These are phyloP conservation scores for Stichopus horrens DNA, from an alignment of 53 echinoderm and acorn worm species.

Conservation along the genomic window DNA sequence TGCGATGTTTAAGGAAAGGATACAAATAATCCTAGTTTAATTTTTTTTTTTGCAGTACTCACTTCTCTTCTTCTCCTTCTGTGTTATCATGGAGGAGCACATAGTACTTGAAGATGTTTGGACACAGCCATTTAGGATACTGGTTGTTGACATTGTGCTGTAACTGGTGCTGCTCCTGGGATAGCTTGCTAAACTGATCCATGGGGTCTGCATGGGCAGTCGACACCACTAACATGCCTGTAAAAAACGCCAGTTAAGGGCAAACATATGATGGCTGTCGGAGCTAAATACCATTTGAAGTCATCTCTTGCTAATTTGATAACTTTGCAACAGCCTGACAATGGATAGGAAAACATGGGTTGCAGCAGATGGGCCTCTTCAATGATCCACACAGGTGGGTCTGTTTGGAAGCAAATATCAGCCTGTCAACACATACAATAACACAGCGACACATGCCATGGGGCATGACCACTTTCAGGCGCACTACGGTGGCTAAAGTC, in stretches of 20 bases:
- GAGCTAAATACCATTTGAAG: not conserved
- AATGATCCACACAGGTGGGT: not conserved
- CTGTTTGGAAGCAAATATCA: no score
- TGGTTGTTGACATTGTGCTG: constrained; percentile 75
- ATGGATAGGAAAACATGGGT: no score
- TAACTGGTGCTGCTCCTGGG: constrained; percentile 89
- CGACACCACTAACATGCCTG: constrained; percentile 98
- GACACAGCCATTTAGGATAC: constrained; percentile 90
- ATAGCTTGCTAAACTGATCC: constrained; percentile 95
- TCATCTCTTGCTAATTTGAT: not conserved
- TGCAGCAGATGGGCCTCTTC: no score
- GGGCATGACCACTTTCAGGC: no score
- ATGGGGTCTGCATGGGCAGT: constrained; percentile 85
- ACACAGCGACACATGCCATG: no score
- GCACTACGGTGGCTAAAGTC: no score
- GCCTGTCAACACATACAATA: no score
- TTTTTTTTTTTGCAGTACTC: constrained; percentile 51
- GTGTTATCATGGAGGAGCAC: constrained; percentile 94
- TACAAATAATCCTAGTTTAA: not conserved
- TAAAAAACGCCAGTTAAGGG: constrained; percentile 53
- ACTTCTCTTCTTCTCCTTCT: constrained; percentile 99
- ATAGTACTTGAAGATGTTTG: constrained; percentile 98
- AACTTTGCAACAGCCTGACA: not conserved
- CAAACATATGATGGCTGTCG: not conserved
- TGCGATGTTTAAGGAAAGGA: not conserved